Evolutionary conservation across 2,888 invertebrate genomes (phyloP), one percentile per base, ranked within the genome.

Genomic region (Drosophila infuscata): DNA sequence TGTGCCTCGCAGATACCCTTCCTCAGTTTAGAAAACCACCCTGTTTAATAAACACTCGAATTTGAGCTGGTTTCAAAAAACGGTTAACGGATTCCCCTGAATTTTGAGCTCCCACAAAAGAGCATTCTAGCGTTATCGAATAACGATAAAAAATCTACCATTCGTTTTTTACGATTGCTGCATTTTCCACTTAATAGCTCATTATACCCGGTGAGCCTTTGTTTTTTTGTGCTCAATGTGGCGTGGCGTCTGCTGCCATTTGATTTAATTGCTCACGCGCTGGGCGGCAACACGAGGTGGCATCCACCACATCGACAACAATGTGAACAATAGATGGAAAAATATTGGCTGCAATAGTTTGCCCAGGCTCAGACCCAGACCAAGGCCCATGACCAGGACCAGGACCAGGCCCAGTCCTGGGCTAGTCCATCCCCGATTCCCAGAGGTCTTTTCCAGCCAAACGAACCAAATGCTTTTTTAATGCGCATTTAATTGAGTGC

Each of bases 261-360:
- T 89, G 90, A 86, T 86, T 86, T 86, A 86, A 89, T 89, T 86
- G 83, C 88, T 89, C 85, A 85, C 82, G 84, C 84, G 72, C 74
- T 49, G 56, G 53, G 65, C 64, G 52, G 30, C 60, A 73, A 38
- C 58, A 59, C 33, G 52, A n/a, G 32, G 35, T 48, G 48, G 6
- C 59, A 54, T 33, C 59, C 62, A n/a, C 64, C 62, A n/a, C 64
- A 67, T 29, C 48, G 48, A 54, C 56, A 65, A 36, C 56, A 56
- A 35, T 43, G 52, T 33, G 57, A 79, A 79, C 79, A 76, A 79
- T 78, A 49, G 63, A 48, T n/a, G 36, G 7, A 41, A 17, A 33
- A 67, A 72, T 76, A 78, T 80, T 72, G 76, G 77, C 72, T 79
- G 57, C 77, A 64, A 43, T 66, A 71, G 60, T 43, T 51, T 43